phyloP scores from a whole-genome alignment of 1,140 invertebrate species.

The Euura saliciscinereae region DNA sequence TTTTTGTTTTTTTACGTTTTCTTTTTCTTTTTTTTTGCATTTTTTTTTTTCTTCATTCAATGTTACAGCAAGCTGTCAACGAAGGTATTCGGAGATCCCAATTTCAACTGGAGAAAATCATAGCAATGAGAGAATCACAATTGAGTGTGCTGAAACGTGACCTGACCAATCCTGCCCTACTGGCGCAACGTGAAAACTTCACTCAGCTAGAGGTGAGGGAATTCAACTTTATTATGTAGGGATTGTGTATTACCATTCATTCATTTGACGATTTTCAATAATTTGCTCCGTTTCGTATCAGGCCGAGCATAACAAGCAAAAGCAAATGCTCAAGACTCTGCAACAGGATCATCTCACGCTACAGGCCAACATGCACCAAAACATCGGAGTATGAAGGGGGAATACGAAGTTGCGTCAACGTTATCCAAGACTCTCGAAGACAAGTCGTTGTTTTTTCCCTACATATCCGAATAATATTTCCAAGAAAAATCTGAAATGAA shows the following conservation, averaged over 20 bases:
- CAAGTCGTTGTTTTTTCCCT: no score
- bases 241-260: neutral
- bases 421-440: no score
- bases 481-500: neutral
- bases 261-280: constrained; percentile 10
- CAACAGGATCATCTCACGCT: constrained; percentile 54
- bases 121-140: constrained; percentile 45
- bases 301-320: constrained; percentile 54
- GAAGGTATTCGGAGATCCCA: constrained; percentile 43
- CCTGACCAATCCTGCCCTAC: constrained; percentile 40
- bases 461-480: no score
- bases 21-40: constrained; percentile 6
- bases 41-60: constrained; percentile 1
- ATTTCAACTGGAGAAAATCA: constrained; percentile 39
- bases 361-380: constrained; percentile 47
- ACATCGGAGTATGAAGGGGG: constrained; percentile 42
- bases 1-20: neutral
- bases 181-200: constrained; percentile 40
- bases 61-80: constrained; percentile 36
- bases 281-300: constrained; percentile 28
- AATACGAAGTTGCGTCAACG: neutral
- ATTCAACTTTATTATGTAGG: neutral
- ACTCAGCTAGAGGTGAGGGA: constrained; percentile 46
- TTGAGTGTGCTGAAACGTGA: constrained; percentile 50
- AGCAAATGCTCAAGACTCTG: constrained; percentile 51